Evolutionary conservation across 1,140 invertebrate species (phyloP), one percentile per base, ranked within the genome.

Genomic region (Scaptomyza montana): DNA sequence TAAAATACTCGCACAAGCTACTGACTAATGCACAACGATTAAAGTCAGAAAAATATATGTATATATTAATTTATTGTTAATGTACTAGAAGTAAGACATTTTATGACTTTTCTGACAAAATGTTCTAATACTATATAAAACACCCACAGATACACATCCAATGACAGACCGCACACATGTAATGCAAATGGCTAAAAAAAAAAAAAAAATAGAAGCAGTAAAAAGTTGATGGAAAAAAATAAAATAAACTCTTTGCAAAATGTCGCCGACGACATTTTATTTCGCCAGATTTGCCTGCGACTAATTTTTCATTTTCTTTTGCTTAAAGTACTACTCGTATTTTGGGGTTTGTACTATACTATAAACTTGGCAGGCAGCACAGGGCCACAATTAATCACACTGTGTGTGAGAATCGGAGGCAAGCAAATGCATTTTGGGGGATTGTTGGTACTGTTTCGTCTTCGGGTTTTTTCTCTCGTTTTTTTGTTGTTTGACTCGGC

Each of bases 191-290:
- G 39, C 21, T 10, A 57, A 63, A 30, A 33, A 36, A 19, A 28
- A 36, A 62, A 16, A 25, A 25, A 25, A 25, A 3, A 25, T 25
- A 41, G 9, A 13, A 33, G 51, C 51, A 61, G 33, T 5, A 51
- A 25, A 25, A 25, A 1, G 21, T 25, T 25, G 21, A 25, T 25
- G 21, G 21, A 25, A 56, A n/a, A 41, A 36, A 33, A 55, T 10
- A 41, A 21, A 19, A 51, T 41, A 64, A 61, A 82, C 82, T 82
- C 79, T 87, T 87, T 89, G 81, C 85, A 91, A 91, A 91, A 91
- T 91, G 90, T 90, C 90, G 90, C 80, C 86, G 90, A 91, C 89
- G 90, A 91, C 90, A 91, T 91, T 91, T 91, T 90, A 90, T 91
- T 91, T 91, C 86, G 86, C 89, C 90, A 91, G 90, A 91, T 91